Conservation (phyloP, 2,888 invertebrate genomes). For the Meteorus colon region DNA sequence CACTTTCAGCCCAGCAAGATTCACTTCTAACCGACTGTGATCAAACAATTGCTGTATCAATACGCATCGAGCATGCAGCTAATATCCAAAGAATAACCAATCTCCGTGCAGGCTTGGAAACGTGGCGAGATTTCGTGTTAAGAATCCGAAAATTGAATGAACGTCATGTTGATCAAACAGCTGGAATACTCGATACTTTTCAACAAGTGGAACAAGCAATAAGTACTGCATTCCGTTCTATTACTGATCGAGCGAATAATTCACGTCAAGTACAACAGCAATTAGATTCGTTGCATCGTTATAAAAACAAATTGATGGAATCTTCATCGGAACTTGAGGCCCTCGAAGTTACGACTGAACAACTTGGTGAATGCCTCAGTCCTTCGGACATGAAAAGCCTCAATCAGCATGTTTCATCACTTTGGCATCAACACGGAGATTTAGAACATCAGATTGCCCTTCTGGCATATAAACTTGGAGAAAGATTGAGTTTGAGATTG, state of each 20-base stretch:
- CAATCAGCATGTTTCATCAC: slow-evolving; percentile 84
- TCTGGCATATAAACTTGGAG: slow-evolving; percentile 83
- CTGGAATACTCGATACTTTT: slow-evolving; percentile 78
- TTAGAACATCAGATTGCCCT: slow-evolving; percentile 85
- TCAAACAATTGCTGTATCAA: slow-evolving; percentile 84
- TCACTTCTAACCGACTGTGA: slow-evolving; percentile 83
- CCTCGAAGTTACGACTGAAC: slow-evolving; percentile 84
- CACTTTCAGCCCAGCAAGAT: slow-evolving; percentile 80
- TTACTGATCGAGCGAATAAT: slow-evolving; percentile 74
- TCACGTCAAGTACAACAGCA: slow-evolving; percentile 79
- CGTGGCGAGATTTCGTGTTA: slow-evolving; percentile 85
- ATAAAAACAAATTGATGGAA: slow-evolving; percentile 77
- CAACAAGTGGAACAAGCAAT: slow-evolving; percentile 80
- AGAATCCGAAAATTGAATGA: slow-evolving; percentile 80
- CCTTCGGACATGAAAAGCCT: slow-evolving; percentile 88
- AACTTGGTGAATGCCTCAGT: slow-evolving; percentile 88
- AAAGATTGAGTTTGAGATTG: slow-evolving; percentile 81
- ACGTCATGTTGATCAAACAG: slow-evolving; percentile 79
- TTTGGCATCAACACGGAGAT: slow-evolving; percentile 87
- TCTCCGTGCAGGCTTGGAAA: slow-evolving; percentile 85
- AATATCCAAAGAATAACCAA: slow-evolving; percentile 86
- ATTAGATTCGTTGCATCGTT: slow-evolving; percentile 78
- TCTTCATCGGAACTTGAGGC: slow-evolving; percentile 81
- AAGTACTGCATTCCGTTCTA: slow-evolving; percentile 75
- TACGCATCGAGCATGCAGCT: slow-evolving; percentile 87